phyloP scores from a whole-genome alignment of 2,888 invertebrate genomes.

The Penaeus monodon region DNA sequence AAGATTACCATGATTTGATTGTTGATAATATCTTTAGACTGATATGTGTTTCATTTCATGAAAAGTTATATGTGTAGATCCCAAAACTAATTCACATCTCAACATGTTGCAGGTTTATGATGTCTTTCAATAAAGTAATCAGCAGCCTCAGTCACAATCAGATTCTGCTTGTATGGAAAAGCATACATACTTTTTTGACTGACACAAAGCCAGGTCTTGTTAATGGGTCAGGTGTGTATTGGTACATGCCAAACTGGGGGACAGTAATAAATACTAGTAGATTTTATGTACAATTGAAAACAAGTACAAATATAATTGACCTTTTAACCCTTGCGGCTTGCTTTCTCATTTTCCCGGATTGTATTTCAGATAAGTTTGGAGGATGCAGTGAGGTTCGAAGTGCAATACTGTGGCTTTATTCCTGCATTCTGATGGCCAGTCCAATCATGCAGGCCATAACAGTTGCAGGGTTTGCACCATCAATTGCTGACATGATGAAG shows the following conservation, averaged over 20 bases:
- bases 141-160: conserved; percentile 22
- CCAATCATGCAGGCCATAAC: conserved; percentile 13
- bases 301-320: no score
- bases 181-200: not conserved
- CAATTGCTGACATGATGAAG: conserved; percentile 28
- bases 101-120: conserved; percentile 29
- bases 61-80: no score
- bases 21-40: no score
- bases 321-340: no score
- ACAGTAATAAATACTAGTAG: no score
- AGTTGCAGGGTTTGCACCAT: conserved; percentile 23
- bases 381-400: not conserved
- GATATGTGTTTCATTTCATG: no score
- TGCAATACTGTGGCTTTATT: conserved; percentile 32
- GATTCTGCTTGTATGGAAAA: conserved; percentile 31
- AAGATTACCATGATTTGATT: no score
- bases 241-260: no score
- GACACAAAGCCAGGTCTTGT: conserved; percentile 1
- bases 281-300: no score
- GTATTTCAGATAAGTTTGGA: conserved; percentile 2
- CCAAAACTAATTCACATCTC: no score
- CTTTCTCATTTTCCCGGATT: not conserved
- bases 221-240: conserved; percentile 8
- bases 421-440: conserved; percentile 32
- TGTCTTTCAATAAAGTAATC: conserved; percentile 4